phyloP scores from a whole-genome alignment of 1,140 invertebrate genomes.

The Hypothenemus hampei region DNA sequence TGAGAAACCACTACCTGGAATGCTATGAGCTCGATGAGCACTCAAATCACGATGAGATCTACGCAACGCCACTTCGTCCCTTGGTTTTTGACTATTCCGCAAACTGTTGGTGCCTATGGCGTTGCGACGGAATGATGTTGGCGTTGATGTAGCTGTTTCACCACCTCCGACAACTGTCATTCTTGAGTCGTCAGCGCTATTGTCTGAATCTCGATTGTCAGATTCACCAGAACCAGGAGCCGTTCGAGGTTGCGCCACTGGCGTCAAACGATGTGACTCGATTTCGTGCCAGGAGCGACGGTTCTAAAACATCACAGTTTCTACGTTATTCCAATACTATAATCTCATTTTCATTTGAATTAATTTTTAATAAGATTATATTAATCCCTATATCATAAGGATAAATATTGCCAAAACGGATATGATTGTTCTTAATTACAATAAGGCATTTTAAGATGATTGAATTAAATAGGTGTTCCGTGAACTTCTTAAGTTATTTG shows the following conservation, averaged over 20 bases:
- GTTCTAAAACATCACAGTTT: slow-evolving; percentile 51
- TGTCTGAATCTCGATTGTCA: slow-evolving; percentile 73
- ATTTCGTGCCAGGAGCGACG: slow-evolving; percentile 71
- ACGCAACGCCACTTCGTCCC: slow-evolving; percentile 41
- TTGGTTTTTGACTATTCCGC: slow-evolving; percentile 38
- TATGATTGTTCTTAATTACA: no score
- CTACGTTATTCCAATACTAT: no score
- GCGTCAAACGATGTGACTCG: slow-evolving; percentile 52
- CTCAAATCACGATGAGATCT: slow-evolving; percentile 39
- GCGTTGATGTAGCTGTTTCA: not conserved
- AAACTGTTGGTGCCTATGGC: slow-evolving; percentile 38
- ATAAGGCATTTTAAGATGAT: no score
- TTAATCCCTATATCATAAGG: no score
- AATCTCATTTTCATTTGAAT: no score
- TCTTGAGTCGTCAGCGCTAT: slow-evolving; percentile 63
- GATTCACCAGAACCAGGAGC: slow-evolving; percentile 54
- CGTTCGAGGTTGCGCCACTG: slow-evolving; percentile 56
- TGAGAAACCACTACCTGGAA: slow-evolving; percentile 31
- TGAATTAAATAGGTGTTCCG: no score
- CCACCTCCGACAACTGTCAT: no score
- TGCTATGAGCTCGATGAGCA: slow-evolving; percentile 36
- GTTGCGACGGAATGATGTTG: slow-evolving; percentile 48
- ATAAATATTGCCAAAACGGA: no score
- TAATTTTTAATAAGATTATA: no score
- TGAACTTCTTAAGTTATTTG: no score